Percentiles rank a stretch among this genome's conserved stretches.
Evolutionary conservation across 92 coral and sea anemone species (phyloP).

Genomic region (Porites divaricata): DNA sequence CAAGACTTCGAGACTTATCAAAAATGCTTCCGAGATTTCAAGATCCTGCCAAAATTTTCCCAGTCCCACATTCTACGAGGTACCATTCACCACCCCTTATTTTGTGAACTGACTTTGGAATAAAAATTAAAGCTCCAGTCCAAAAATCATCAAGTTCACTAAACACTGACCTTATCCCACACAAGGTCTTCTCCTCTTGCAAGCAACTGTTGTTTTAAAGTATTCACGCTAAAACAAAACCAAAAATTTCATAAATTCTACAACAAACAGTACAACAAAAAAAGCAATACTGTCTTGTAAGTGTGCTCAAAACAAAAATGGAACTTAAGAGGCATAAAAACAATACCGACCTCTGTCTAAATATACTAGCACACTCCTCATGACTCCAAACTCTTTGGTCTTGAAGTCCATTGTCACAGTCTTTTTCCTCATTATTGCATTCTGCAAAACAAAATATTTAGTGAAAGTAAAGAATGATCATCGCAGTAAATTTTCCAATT

Average conservation of each 20-base stretch:
- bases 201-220: slow-evolving; percentile 71
- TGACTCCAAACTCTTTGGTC: slow-evolving; percentile 94
- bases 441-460: slow-evolving; percentile 11
- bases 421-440: slow-evolving; percentile 40
- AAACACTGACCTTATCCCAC: slow-evolving; percentile 88
- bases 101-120: too few species aligned
- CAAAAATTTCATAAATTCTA: too few species aligned
- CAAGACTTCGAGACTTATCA: too few species aligned
- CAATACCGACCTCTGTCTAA: slow-evolving; percentile 68
- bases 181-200: slow-evolving; percentile 91
- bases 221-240: slow-evolving; percentile 64
- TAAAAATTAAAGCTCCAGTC: too few species aligned
- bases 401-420: slow-evolving; percentile 70
- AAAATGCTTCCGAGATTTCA: too few species aligned
- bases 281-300: neutral
- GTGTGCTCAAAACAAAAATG: neutral
- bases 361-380: slow-evolving; percentile 81
- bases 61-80: too few species aligned
- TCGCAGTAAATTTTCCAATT: too few species aligned
- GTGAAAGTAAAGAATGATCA: too few species aligned
- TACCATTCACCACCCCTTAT: too few species aligned
- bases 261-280: too few species aligned
- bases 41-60: too few species aligned
- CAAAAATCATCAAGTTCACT: neutral
- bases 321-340: neutral